phyloP scores from a whole-genome alignment of 2,888 invertebrate species.

The Eupsilia transversa region DNA sequence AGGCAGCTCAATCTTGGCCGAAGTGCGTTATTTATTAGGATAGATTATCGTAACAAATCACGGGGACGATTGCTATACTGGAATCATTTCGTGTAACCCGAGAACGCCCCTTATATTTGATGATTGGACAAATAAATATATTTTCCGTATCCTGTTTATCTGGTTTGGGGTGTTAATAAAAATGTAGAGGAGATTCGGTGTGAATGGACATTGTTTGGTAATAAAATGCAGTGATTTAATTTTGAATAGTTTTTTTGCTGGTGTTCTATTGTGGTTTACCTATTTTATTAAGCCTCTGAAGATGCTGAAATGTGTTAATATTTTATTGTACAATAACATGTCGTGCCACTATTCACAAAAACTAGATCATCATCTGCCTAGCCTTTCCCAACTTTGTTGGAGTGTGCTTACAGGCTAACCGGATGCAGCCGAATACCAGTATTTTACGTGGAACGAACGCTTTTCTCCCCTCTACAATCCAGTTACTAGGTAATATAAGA shows the following conservation, averaged over 20 bases:
- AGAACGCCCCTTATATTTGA: slow-evolving; percentile 89
- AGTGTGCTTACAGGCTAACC: too few relatives aligned
- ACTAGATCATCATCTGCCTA: too few relatives aligned
- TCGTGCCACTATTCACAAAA: background rate
- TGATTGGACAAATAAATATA: slow-evolving; percentile 91
- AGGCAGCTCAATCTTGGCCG: slow-evolving; percentile 88
- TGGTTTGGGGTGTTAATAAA: slow-evolving; percentile 90
- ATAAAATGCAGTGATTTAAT: slow-evolving; percentile 1
- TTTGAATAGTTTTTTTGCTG: background rate
- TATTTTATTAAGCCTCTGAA: background rate
- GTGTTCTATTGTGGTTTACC: background rate
- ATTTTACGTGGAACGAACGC: too few relatives aligned
- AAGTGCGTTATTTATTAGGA: slow-evolving; percentile 88
- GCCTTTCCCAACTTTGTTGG: too few relatives aligned
- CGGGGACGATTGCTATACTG: slow-evolving; percentile 82
- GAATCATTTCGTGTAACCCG: slow-evolving; percentile 89
- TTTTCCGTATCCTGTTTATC: slow-evolving; percentile 90
- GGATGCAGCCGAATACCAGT: too few relatives aligned
- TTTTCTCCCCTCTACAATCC: too few relatives aligned
- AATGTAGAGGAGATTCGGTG: slow-evolving; percentile 85
- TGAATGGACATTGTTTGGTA: slow-evolving; percentile 27
- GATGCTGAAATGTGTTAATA: background rate
- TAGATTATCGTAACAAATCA: slow-evolving; percentile 90
- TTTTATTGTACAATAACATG: background rate
- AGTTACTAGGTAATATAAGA: too few relatives aligned